Evolutionary conservation across 1,140 invertebrate species (phyloP).

Genomic region (Apis florea): DNA sequence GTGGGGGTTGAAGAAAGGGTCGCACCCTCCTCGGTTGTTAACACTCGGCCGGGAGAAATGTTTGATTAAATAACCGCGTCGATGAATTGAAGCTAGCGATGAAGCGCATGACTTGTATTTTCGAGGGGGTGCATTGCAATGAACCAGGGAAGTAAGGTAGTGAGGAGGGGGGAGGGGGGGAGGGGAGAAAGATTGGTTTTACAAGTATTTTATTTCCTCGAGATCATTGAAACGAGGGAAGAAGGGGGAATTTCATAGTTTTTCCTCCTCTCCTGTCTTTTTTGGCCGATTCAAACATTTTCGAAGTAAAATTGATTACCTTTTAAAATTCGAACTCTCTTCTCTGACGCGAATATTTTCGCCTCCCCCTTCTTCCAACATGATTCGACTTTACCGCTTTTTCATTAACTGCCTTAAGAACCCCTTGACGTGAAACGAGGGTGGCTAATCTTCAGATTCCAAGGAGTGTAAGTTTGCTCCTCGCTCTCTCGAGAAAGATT

Average conservation of each 20-base stretch:
- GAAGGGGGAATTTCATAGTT: not conserved
- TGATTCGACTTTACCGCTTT: conserved; percentile 62
- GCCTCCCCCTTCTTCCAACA: conserved; percentile 18
- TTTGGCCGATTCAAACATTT: conserved; percentile 4
- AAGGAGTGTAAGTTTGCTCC: not conserved
- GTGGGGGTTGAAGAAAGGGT: conserved; percentile 64
- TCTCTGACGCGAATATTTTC: not conserved
- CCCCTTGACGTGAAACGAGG: conserved; percentile 30
- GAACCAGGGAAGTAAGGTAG: conserved; percentile 43
- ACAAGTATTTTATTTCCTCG: not conserved
- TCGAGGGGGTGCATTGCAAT: conserved; percentile 74
- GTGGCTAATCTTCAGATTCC: conserved; percentile 46
- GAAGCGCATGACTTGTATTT: conserved; percentile 78
- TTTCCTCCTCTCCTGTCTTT: not conserved
- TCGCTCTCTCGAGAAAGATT: not conserved
- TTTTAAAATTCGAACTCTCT: not conserved
- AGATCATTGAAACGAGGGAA: not conserved
- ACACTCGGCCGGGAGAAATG: conserved; percentile 68
- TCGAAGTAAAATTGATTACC: conserved; percentile 49
- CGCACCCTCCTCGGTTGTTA: conserved; percentile 62
- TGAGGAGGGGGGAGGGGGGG: not conserved
- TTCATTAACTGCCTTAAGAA: conserved; percentile 59
- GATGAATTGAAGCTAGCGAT: conserved; percentile 79
- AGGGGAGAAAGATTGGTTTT: not conserved
- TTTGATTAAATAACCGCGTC: conserved; percentile 80